These are phyloP conservation scores for Procavia capensis DNA, from an alignment of 2,113 vertebrate species.

Conservation along the genomic window DNA sequence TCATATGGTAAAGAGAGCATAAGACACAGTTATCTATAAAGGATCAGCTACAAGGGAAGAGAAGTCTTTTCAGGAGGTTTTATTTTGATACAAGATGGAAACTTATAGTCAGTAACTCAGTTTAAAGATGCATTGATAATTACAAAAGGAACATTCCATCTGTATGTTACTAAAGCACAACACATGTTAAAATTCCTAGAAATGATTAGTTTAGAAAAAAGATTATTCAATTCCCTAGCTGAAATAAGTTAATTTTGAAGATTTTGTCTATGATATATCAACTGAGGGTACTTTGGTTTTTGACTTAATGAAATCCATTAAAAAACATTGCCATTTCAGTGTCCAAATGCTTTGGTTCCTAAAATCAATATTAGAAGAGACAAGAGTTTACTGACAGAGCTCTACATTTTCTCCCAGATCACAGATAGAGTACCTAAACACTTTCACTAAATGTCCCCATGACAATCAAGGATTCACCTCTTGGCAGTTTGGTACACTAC, in stretches of 20 bases:
- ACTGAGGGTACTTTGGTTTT: conserved; percentile 26
- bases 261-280: background rate
- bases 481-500: conserved; percentile 61
- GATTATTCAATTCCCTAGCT: conserved; percentile 45
- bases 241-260: background rate
- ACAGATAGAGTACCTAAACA: conserved; percentile 65
- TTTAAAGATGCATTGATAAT: background rate
- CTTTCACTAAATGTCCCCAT: background rate
- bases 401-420: conserved; percentile 8
- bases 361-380: conserved; percentile 48
- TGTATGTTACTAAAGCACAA: conserved; percentile 50
- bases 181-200: conserved; percentile 5
- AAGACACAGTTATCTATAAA: background rate
- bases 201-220: conserved; percentile 61
- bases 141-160: conserved; percentile 33
- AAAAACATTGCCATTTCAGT: conserved; percentile 36
- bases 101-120: background rate
- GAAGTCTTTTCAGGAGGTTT: background rate
- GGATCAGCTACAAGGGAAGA: background rate
- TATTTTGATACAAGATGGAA: background rate
- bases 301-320: conserved; percentile 32
- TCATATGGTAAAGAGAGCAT: background rate
- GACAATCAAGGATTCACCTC: conserved; percentile 21
- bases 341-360: conserved; percentile 26
- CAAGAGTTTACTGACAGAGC: conserved; percentile 54